Percentiles rank a stretch among this genome's conserved stretches.
These are phyloP conservation scores for Chironomus tentans DNA, from an alignment of 2,888 invertebrate species.

Conservation along the genomic window DNA sequence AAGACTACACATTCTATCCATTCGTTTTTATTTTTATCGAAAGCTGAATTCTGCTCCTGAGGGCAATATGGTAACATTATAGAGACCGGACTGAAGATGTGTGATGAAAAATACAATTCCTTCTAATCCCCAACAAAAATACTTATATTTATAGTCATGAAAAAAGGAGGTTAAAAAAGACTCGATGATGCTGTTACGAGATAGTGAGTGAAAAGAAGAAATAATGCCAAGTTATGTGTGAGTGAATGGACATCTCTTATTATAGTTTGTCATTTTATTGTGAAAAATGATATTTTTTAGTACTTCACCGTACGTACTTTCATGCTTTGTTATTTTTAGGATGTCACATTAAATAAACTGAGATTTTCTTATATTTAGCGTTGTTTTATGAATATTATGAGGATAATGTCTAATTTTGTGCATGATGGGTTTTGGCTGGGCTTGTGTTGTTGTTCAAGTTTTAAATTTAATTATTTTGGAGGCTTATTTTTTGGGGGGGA, in stretches of 20 bases:
- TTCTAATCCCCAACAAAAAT: neutral
- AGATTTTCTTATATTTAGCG: neutral
- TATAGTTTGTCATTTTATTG: neutral
- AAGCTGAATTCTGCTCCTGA: too few species aligned
- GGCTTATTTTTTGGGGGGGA: too few species aligned
- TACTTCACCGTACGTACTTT: neutral
- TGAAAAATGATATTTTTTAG: constrained; percentile 18
- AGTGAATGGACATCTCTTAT: neutral
- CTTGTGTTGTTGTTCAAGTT: too few species aligned
- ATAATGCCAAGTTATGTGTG: too few species aligned
- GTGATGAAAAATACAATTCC: constrained; percentile 2
- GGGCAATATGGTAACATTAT: neutral
- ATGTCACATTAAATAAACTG: neutral
- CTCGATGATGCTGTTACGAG: neutral
- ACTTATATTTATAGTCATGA: neutral
- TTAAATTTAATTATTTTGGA: too few species aligned
- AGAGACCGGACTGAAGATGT: neutral
- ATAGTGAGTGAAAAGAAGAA: neutral
- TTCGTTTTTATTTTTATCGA: too few species aligned
- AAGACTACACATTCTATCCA: too few species aligned
- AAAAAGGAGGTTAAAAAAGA: neutral
- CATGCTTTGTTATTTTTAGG: constrained; percentile 20
- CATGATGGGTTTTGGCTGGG: too few species aligned
- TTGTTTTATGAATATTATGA: neutral
- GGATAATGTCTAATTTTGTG: too few species aligned